A percentile compares a stretch with the other conserved stretches of the same genome.
Conservation (phyloP, 1,140 invertebrate genomes). For the Drosophila gunungcola region DNA sequence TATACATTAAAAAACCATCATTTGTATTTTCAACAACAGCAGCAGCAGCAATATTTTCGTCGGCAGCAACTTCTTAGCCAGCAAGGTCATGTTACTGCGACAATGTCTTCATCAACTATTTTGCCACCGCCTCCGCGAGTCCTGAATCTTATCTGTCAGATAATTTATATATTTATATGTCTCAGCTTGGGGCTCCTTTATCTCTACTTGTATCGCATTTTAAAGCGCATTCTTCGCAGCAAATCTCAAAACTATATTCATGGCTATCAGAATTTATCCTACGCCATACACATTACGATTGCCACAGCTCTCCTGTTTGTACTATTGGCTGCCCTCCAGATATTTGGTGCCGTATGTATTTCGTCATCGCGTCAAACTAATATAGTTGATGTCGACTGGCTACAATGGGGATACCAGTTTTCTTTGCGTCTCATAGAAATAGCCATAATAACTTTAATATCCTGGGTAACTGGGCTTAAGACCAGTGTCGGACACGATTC, state of each 20-base stretch:
- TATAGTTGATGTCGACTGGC: conserved; percentile 87
- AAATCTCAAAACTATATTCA: conserved; percentile 89
- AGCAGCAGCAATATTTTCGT: conserved; percentile 62
- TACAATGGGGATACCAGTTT: conserved; percentile 95
- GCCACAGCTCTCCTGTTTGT: conserved; percentile 93
- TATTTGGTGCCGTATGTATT: conserved; percentile 89
- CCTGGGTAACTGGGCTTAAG: conserved; percentile 92
- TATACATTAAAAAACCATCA: conserved; percentile 77
- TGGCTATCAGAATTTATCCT: conserved; percentile 89
- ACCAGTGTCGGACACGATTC: conserved; percentile 80
- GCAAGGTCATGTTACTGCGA: conserved; percentile 20
- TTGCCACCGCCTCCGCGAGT: conserved; percentile 84
- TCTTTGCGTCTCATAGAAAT: conserved; percentile 93
- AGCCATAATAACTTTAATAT: conserved; percentile 91
- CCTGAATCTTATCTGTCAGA: conserved; percentile 91
- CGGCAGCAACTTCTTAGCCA: conserved; percentile 48
- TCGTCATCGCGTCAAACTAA: conserved; percentile 78
- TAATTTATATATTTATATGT: conserved; percentile 92
- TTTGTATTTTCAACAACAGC: conserved; percentile 70
- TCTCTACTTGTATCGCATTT: conserved; percentile 91
- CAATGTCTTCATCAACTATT: conserved; percentile 35
- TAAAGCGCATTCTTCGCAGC: conserved; percentile 88
- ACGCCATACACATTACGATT: conserved; percentile 94
- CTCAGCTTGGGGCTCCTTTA: conserved; percentile 93
- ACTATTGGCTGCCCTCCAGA: conserved; percentile 91